phyloP scores from a whole-genome alignment of 2,888 invertebrate genomes.

The Hybos culiciformis region DNA sequence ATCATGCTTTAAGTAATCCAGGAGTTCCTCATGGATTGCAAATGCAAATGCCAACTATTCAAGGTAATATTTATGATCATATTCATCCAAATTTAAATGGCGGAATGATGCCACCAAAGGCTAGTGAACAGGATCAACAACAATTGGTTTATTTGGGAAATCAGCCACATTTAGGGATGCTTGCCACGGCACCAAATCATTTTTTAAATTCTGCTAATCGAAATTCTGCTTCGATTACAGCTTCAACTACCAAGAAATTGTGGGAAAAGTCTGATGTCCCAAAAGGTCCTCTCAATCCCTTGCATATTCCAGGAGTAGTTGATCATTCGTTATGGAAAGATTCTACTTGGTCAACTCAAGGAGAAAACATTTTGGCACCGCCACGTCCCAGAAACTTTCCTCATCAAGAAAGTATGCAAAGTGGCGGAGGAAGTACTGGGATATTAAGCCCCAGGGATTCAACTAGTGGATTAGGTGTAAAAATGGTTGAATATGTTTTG shows the following conservation, averaged over 20 bases:
- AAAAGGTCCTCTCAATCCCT: slow-evolving; percentile 56
- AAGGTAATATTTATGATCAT: slow-evolving; percentile 34
- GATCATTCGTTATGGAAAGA: slow-evolving; percentile 78
- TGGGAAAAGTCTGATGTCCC: slow-evolving; percentile 74
- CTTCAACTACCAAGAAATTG: slow-evolving; percentile 85
- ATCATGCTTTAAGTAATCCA: slow-evolving; percentile 31
- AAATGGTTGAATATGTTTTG: slow-evolving; percentile 97
- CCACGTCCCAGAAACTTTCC: slow-evolving; percentile 51
- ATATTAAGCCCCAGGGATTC: slow-evolving; percentile 64
- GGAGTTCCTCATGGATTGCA: slow-evolving; percentile 25
- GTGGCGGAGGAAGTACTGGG: slow-evolving; percentile 37
- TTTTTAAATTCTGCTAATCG: slow-evolving; percentile 33
- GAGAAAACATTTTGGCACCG: slow-evolving; percentile 65
- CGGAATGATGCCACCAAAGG: slow-evolving; percentile 23
- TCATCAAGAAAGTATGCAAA: slow-evolving; percentile 46
- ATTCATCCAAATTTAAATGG: slow-evolving; percentile 31
- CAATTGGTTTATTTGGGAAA: slow-evolving; percentile 34
- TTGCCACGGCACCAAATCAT: slow-evolving; percentile 34
- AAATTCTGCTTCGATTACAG: slow-evolving; percentile 52
- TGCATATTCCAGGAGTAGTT: slow-evolving; percentile 46
- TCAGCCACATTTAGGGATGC: slow-evolving; percentile 30
- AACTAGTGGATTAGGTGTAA: slow-evolving; percentile 81
- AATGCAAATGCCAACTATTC: slow-evolving; percentile 30
- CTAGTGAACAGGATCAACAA: slow-evolving; percentile 23
- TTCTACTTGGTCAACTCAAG: slow-evolving; percentile 86